phyloP scores from a whole-genome alignment of 2,888 invertebrate genomes.

The Pediacus dermestoides region DNA sequence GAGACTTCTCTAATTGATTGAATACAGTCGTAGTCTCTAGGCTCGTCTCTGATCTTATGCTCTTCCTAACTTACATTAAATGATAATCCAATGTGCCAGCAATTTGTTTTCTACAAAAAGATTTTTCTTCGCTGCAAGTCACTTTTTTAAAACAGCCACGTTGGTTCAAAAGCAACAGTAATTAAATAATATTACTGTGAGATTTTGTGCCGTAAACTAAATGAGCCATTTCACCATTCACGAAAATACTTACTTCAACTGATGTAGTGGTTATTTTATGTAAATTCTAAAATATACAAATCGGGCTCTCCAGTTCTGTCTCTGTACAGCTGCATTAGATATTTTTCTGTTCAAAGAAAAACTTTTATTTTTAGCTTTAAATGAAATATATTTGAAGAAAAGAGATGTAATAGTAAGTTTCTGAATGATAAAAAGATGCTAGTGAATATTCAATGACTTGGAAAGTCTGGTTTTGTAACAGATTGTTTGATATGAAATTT shows the following conservation, averaged over 20 bases:
- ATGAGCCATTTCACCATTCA: too few relatives aligned
- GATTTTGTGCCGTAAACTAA: too few relatives aligned
- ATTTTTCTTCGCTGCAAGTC: slow-evolving; percentile 1
- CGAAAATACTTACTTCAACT: too few relatives aligned
- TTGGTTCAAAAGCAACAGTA: too few relatives aligned
- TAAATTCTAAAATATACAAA: too few relatives aligned
- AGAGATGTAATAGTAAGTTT: slow-evolving; percentile 8
- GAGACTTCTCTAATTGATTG: slow-evolving; percentile 15
- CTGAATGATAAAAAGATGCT: slow-evolving; percentile 9
- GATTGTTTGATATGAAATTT: slow-evolving; percentile 12
- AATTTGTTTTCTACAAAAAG: slow-evolving; percentile 2
- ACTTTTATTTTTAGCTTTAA: slow-evolving; percentile 1
- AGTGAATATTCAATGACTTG: slow-evolving; percentile 13
- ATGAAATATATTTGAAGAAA: slow-evolving; percentile 2
- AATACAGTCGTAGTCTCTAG: slow-evolving; percentile 13
- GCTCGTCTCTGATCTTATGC: slow-evolving; percentile 20
- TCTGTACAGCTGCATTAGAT: too few relatives aligned
- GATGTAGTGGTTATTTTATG: too few relatives aligned
- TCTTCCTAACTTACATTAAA: slow-evolving; percentile 20
- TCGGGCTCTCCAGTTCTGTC: too few relatives aligned
- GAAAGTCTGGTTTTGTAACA: slow-evolving; percentile 11
- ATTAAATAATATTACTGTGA: too few relatives aligned
- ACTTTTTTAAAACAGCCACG: too few relatives aligned
- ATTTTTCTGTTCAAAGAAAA: too few relatives aligned
- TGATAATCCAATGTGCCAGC: slow-evolving; percentile 14